Evolutionary conservation across 1,140 invertebrate genomes (phyloP).

Genomic region (Asbolus verrucosus): DNA sequence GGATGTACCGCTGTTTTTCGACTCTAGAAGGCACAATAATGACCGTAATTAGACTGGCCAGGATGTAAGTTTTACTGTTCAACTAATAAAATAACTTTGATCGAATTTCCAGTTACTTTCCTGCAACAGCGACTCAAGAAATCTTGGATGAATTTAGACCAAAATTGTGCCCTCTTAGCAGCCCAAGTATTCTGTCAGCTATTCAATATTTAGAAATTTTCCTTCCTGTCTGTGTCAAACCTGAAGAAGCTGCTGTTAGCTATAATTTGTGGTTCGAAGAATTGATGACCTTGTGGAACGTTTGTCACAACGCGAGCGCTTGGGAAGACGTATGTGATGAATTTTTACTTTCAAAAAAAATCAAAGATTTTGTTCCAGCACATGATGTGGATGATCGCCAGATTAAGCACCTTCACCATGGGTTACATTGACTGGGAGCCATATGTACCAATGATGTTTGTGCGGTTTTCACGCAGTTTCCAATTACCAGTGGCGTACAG

Average conservation of each 20-base stretch:
- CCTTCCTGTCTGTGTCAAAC: slow-evolving; percentile 78
- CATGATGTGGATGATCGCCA: slow-evolving; percentile 79
- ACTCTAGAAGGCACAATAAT: slow-evolving; percentile 67
- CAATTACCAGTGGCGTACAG: slow-evolving; percentile 85
- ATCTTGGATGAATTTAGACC: slow-evolving; percentile 89
- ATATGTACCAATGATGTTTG: slow-evolving; percentile 85
- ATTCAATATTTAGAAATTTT: slow-evolving; percentile 79
- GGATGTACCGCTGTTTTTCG: slow-evolving; percentile 74
- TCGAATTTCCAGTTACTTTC: slow-evolving; percentile 76
- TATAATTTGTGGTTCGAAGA: slow-evolving; percentile 88
- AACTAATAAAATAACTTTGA: neutral
- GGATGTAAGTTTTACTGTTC: slow-evolving; percentile 70
- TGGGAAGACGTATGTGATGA: slow-evolving; percentile 77
- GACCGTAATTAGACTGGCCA: slow-evolving; percentile 67
- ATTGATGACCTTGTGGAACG: slow-evolving; percentile 82
- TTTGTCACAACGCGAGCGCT: slow-evolving; percentile 75
- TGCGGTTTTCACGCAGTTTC: slow-evolving; percentile 80
- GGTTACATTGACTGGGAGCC: slow-evolving; percentile 91
- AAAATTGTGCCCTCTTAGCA: slow-evolving; percentile 78
- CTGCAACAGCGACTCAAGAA: slow-evolving; percentile 82
- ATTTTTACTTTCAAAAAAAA: too few species aligned
- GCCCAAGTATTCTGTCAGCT: slow-evolving; percentile 69
- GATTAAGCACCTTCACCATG: slow-evolving; percentile 79
- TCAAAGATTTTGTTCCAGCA: slow-evolving; percentile 69
- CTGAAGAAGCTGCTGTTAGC: slow-evolving; percentile 73